Evolutionary conservation across 64 coral and sea anemone species (phyloP), one percentile per base, ranked within the genome.

Genomic region (Trachythela sp.): DNA sequence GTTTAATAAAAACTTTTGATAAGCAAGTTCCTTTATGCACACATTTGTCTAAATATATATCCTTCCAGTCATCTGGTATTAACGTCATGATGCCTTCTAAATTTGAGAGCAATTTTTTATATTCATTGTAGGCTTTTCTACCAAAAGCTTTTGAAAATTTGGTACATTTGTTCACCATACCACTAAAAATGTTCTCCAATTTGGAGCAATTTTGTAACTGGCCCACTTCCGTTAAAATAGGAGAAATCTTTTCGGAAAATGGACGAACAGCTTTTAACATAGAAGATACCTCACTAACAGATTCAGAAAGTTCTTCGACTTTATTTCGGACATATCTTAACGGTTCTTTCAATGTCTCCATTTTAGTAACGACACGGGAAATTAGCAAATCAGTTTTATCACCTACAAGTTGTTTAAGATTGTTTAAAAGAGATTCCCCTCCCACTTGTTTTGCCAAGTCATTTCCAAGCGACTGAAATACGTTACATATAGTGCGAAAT

Each of bases 401-500:
- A 4, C 27, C 35, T 0, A 80, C 75, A 80, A 80, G 35, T 80
- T n/a, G n/a, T 80, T 30, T 36, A 90, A 88, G n/a, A 94, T 85
- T n/a, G 90, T 75, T 70, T 92, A 40, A 26, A 88, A 91, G 33
- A 98, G 33, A 51, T 98, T 89, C 90, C 3, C 76, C 58, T 77
- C 86, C 83, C 33, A 98, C 51, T 39, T 98, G 90, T 37, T 86
- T 48, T 9, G 94, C 70, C 31, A 84, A 91, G 51, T 89, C 68
- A 26, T 86, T 49, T 13, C 68, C 89, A 40, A 93, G 86, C 14
- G 84, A 39, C 84, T 89, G 88, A 41, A 97, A 97, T 42, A 94
- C 88, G 58, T 49, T 86, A 54, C 95, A 97, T 85, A 97, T 34
- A n/a, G 88, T 38, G 36, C 45, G 76, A 56, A 97, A 26, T 20